Evolutionary conservation across 2,113 vertebrate genomes (phyloP).

Genomic region (Otis tarda): DNA sequence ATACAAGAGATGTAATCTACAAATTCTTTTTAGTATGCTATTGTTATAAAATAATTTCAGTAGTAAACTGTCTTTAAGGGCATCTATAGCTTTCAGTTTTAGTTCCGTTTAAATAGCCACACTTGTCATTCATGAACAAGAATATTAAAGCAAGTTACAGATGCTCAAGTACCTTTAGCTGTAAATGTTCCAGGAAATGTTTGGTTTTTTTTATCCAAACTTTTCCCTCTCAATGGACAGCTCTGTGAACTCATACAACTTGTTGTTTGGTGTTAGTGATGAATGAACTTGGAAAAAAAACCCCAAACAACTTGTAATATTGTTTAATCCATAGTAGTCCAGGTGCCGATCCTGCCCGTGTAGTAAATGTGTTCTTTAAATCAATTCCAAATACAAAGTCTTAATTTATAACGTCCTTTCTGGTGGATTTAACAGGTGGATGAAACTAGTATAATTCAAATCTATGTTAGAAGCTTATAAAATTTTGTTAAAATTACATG

Average conservation of each 20-base stretch:
- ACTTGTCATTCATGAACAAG: neutral
- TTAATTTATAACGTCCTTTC: neutral
- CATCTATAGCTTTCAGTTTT: neutral
- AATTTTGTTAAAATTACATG: neutral
- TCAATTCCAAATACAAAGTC: neutral
- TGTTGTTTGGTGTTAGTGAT: neutral
- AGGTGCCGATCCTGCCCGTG: neutral
- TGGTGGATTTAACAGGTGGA: neutral
- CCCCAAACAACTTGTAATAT: accelerated
- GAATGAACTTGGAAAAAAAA: neutral
- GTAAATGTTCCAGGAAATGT: neutral
- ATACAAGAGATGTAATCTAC: neutral
- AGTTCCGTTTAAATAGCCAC: neutral
- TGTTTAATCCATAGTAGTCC: neutral
- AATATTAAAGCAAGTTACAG: neutral
- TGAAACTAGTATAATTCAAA: neutral
- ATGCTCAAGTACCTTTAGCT: neutral
- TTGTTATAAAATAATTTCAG: neutral
- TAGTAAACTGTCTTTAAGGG: neutral
- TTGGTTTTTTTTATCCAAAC: neutral
- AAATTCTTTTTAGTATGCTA: neutral
- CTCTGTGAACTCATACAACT: neutral
- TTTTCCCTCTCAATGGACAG: accelerated
- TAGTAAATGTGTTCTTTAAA: neutral
- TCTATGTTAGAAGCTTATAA: neutral